Evolutionary conservation across 2,888 invertebrate species (phyloP).

Genomic region (Ferrisia virgata): DNA sequence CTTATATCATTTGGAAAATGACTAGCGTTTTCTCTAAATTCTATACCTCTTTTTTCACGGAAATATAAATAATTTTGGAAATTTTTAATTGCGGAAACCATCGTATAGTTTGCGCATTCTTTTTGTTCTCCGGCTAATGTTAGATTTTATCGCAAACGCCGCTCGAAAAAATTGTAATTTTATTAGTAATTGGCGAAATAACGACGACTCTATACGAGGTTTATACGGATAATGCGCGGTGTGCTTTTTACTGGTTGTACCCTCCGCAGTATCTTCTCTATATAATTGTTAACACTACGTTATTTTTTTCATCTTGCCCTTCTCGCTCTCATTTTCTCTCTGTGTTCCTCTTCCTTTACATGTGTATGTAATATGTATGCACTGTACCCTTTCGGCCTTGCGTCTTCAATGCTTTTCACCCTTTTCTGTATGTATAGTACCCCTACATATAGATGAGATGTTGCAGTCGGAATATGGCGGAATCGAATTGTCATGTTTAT

Average conservation of each 20-base stretch:
- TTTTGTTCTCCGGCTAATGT: constrained; percentile 6
- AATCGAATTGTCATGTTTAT: background rate
- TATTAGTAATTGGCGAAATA: constrained; percentile 17
- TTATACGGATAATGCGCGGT: background rate
- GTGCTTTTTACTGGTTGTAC: background rate
- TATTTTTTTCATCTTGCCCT: background rate
- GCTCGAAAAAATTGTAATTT: constrained; percentile 24
- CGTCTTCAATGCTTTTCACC: background rate
- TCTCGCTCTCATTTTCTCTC: too few species aligned
- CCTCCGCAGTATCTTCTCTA: background rate
- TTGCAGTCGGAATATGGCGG: background rate
- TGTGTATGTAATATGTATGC: too few species aligned
- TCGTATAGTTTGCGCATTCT: background rate
- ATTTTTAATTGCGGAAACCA: constrained; percentile 28
- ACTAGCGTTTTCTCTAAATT: constrained; percentile 8
- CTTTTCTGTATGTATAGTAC: too few species aligned
- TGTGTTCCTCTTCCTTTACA: too few species aligned
- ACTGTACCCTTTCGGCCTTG: background rate
- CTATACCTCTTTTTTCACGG: constrained; percentile 1
- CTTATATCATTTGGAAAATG: constrained; percentile 26
- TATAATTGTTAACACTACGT: background rate
- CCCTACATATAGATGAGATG: background rate
- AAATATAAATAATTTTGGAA: constrained; percentile 2
- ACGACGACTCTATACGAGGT: background rate
- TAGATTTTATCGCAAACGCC: constrained; percentile 9